Percentiles rank a stretch among this genome's conserved stretches.
phyloP scores from a whole-genome alignment of 2,888 invertebrate genomes.

The Cephalotes varians region DNA sequence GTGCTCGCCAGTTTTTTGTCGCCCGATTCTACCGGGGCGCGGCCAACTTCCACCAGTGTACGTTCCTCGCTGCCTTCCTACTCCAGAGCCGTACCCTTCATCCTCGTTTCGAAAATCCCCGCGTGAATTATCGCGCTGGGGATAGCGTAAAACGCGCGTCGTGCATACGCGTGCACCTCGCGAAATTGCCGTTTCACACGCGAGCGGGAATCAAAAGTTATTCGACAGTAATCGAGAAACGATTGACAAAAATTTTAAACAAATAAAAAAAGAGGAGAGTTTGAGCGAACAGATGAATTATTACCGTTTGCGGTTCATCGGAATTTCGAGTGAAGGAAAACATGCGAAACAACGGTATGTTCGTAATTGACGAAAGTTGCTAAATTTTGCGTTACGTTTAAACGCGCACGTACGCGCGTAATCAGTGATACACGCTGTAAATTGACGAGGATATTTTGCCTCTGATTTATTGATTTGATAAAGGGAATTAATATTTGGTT shows the following conservation, averaged over 20 bases:
- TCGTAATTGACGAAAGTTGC: constrained; percentile 13
- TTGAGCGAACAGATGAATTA: not conserved
- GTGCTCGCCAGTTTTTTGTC: constrained; percentile 59
- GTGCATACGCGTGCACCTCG: not conserved
- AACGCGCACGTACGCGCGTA: not conserved
- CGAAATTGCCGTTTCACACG: constrained; percentile 19
- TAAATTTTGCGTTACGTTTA: not conserved
- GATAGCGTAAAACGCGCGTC: constrained; percentile 31
- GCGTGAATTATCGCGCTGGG: constrained; percentile 60
- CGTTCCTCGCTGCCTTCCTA: constrained; percentile 34
- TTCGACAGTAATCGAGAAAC: constrained; percentile 5
- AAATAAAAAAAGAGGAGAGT: not conserved
- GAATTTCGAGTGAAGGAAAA: not conserved
- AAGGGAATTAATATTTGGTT: constrained; percentile 44
- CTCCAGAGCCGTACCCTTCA: constrained; percentile 8
- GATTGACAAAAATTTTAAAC: not conserved
- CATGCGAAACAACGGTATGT: not conserved
- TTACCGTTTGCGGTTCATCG: not conserved
- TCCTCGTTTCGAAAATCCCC: constrained; percentile 58
- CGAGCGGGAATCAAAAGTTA: not conserved
- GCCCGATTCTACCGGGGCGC: not conserved
- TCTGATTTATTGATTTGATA: constrained; percentile 40
- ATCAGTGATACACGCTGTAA: constrained; percentile 27
- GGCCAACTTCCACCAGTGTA: constrained; percentile 54
- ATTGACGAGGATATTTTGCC: constrained; percentile 42